phyloP scores from a whole-genome alignment of 2,113 vertebrate species.

The Henicopernis longicauda region DNA sequence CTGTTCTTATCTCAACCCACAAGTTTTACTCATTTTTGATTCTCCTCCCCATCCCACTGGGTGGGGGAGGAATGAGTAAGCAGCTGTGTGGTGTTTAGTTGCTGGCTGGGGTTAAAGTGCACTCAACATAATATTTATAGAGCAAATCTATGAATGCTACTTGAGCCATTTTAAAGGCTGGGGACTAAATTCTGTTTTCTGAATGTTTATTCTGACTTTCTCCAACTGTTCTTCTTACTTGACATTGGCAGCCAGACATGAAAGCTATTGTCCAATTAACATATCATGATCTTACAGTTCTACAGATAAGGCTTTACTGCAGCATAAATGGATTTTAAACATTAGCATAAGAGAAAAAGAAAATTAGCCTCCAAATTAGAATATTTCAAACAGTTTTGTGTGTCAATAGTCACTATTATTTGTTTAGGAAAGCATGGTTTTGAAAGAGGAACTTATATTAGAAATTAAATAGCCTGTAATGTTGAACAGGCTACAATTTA shows the following conservation, averaged over 20 bases:
- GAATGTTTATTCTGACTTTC: conserved; percentile 18
- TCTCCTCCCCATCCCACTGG: too few relatives aligned
- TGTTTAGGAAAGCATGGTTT: conserved; percentile 53
- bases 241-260: conserved; percentile 42
- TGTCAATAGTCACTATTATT: conserved; percentile 42
- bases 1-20: too few relatives aligned
- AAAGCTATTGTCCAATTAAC: conserved; percentile 46
- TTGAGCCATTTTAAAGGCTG: background rate
- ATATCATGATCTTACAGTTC: conserved; percentile 24
- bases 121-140: background rate
- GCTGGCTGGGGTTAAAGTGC: too few relatives aligned
- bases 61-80: too few relatives aligned
- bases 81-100: too few relatives aligned
- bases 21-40: too few relatives aligned
- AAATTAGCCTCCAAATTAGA: conserved; percentile 35
- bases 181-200: conserved; percentile 26
- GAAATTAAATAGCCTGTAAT: conserved; percentile 53
- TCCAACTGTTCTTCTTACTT: conserved; percentile 18
- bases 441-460: conserved; percentile 41
- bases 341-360: conserved; percentile 4
- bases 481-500: conserved; percentile 62
- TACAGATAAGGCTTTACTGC: conserved; percentile 42
- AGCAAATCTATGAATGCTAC: background rate
- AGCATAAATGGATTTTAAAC: background rate
- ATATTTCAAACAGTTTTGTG: conserved; percentile 17